phyloP scores from a whole-genome alignment of 2,113 vertebrate genomes.

The Notiomystis cincta region DNA sequence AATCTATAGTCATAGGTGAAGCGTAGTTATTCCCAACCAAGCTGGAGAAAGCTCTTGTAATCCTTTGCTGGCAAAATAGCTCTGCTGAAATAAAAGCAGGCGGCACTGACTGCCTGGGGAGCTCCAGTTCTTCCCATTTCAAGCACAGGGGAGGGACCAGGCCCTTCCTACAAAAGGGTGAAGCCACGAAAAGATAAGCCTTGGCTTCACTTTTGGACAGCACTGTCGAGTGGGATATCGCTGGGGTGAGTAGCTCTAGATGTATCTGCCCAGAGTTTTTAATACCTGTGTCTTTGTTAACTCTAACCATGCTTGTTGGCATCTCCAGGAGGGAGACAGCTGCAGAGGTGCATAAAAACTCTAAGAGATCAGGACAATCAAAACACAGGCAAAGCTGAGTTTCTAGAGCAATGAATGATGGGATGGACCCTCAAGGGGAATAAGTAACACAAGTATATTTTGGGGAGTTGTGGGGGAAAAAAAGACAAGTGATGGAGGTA shows the following conservation, averaged over 20 bases:
- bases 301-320: not conserved
- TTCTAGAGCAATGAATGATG: not conserved
- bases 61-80: slow-evolving; percentile 25
- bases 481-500: not conserved
- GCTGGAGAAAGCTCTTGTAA: slow-evolving; percentile 1
- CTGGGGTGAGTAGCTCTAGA: not conserved
- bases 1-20: slow-evolving; percentile 47
- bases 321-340: not conserved
- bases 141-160: not conserved
- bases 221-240: not conserved
- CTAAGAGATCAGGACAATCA: not conserved
- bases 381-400: not conserved
- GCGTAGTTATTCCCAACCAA: not conserved
- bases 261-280: not conserved
- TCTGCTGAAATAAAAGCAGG: slow-evolving; percentile 16
- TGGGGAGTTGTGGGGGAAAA: not conserved
- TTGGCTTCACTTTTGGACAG: not conserved
- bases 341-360: not conserved
- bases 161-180: not conserved
- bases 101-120: not conserved
- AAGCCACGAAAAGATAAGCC: not conserved
- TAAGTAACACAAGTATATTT: not conserved
- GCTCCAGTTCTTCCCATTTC: not conserved
- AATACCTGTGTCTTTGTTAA: not conserved
- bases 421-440: not conserved